Evolutionary conservation across 2,113 vertebrate genomes (phyloP).

Genomic region (Thymallus thymallus): DNA sequence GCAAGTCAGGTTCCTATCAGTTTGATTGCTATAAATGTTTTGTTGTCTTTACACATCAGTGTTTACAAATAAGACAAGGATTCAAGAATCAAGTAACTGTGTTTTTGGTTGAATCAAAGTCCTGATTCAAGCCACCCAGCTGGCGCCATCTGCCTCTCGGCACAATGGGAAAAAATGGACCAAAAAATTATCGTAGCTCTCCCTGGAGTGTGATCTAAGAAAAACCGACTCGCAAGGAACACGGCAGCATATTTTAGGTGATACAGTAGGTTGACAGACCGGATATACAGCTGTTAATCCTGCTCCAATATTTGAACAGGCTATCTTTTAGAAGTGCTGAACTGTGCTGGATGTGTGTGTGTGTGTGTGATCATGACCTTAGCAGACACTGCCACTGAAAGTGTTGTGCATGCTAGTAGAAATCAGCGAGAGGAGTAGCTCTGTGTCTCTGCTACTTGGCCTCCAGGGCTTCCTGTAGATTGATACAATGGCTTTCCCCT

Average conservation of each 20-base stretch:
- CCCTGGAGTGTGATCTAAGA: constrained; percentile 7
- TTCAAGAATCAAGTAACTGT: neutral
- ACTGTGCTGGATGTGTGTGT: constrained; percentile 4
- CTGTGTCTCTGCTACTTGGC: neutral
- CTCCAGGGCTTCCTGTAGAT: neutral
- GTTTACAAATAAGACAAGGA: neutral
- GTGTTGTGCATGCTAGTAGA: neutral
- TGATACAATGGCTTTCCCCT: no score
- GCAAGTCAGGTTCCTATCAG: neutral
- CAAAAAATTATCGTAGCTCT: neutral
- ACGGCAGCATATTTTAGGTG: neutral
- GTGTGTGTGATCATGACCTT: constrained; percentile 21
- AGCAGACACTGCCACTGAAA: neutral
- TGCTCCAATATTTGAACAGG: constrained; percentile 10
- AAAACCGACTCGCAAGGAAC: constrained; percentile 25
- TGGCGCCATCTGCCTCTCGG: neutral
- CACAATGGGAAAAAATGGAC: constrained; percentile 3
- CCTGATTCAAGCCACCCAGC: constrained; percentile 10
- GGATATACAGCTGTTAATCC: neutral
- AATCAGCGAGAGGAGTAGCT: neutral
- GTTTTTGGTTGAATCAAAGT: neutral
- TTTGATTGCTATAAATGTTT: neutral
- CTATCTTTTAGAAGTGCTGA: constrained; percentile 1
- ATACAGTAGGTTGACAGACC: neutral
- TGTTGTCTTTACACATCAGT: neutral